A percentile compares a stretch with the other conserved stretches of the same genome.
Conservation (phyloP, 2,797 vertebrate genomes). For the Sebastolobus altivelis region DNA sequence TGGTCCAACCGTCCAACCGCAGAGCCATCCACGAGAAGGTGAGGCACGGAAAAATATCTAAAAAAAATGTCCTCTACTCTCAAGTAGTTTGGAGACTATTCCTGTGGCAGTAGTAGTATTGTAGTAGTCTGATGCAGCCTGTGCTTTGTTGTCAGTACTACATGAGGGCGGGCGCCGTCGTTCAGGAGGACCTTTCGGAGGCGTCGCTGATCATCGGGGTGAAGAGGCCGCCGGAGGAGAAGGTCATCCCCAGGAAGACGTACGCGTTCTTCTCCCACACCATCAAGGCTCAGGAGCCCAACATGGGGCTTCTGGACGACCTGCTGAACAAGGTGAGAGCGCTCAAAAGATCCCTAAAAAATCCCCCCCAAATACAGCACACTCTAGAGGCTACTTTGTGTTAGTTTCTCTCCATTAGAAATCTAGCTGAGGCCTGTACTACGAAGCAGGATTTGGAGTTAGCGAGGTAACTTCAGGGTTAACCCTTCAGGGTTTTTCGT, state of each 20-base stretch:
- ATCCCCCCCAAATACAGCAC: neutral
- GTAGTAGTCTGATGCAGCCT: no score
- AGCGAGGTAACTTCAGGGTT: no score
- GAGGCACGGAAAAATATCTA: neutral
- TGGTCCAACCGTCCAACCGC: slow-evolving; percentile 96
- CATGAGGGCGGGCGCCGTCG: slow-evolving; percentile 91
- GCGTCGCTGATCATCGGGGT: slow-evolving; percentile 95
- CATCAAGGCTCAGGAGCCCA: slow-evolving; percentile 98
- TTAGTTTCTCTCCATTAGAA: no score
- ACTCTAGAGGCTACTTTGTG: neutral
- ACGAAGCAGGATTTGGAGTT: no score
- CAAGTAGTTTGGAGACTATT: neutral
- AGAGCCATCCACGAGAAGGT: slow-evolving; percentile 95
- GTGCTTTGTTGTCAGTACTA: slow-evolving; percentile 86
- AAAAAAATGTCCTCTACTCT: no score
- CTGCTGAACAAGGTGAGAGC: slow-evolving; percentile 90
- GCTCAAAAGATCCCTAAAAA: no score
- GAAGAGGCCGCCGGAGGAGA: slow-evolving; percentile 93
- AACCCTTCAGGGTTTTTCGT: no score
- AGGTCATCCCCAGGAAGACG: slow-evolving; percentile 92
- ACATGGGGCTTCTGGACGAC: slow-evolving; percentile 96
- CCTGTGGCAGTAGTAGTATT: neutral
- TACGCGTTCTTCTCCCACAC: slow-evolving; percentile 99
- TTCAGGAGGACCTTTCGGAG: slow-evolving; percentile 96
- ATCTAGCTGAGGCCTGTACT: no score